Evolutionary conservation across 1,140 invertebrate species (phyloP).

Genomic region (Drosophila novamexicana): DNA sequence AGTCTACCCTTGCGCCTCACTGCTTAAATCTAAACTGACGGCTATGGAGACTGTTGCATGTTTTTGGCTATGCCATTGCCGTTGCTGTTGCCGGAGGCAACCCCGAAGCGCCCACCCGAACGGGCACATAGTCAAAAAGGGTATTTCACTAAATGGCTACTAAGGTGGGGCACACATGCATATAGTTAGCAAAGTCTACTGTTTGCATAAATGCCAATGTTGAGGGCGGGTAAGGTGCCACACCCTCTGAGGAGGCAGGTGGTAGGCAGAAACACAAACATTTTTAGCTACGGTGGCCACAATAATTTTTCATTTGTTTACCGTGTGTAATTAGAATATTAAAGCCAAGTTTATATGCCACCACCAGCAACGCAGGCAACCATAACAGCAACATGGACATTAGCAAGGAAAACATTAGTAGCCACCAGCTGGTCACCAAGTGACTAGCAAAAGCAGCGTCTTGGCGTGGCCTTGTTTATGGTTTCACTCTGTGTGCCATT

Average conservation of each 20-base stretch:
- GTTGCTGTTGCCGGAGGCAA: conserved; percentile 9
- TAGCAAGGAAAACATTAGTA: conserved; percentile 53
- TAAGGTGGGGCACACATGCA: conserved; percentile 29
- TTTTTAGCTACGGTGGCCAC: conserved; percentile 32
- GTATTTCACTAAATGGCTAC: conserved; percentile 36
- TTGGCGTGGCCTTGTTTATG: conserved; percentile 9
- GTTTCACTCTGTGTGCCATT: conserved; percentile 7
- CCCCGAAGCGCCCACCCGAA: conserved; percentile 7
- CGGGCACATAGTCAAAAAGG: conserved; percentile 27
- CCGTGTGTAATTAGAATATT: conserved; percentile 81
- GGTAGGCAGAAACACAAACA: conserved; percentile 15
- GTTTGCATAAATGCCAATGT: conserved; percentile 42
- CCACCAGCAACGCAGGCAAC: conserved; percentile 33
- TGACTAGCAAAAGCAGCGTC: conserved; percentile 22
- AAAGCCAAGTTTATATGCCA: conserved; percentile 75
- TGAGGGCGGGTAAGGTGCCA: conserved; percentile 21
- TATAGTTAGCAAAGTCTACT: conserved; percentile 11
- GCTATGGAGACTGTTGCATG: conserved; percentile 40
- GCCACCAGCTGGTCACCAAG: conserved; percentile 24
- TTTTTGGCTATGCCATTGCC: conserved; percentile 10
- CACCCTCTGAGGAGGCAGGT: conserved; percentile 11
- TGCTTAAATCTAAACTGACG: conserved; percentile 24
- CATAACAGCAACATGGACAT: conserved; percentile 54
- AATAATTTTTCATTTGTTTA: conserved; percentile 81
- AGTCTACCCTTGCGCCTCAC: conserved; percentile 21